Evolutionary conservation across 2,113 vertebrate genomes (phyloP).

Genomic region (Erythrocercus mccallii): DNA sequence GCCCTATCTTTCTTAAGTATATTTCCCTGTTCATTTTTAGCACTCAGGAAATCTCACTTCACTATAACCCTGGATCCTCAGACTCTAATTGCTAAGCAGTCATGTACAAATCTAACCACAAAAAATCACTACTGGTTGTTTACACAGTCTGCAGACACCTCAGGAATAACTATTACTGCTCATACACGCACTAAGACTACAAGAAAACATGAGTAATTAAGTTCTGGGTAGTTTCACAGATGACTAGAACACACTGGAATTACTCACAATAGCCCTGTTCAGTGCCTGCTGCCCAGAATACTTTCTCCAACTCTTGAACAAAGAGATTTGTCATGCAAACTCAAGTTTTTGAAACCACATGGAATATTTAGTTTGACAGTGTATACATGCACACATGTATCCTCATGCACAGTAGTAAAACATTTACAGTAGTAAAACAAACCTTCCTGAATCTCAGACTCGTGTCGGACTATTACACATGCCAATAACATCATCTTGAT

Average conservation of each 20-base stretch:
- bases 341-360: neutral
- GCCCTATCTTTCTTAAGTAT: neutral
- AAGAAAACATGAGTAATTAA: conserved; percentile 15
- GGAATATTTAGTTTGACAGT: neutral
- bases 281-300: neutral
- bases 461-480: neutral
- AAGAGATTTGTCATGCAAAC: neutral
- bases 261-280: neutral
- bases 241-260: accelerated
- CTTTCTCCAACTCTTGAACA: neutral
- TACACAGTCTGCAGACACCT: neutral
- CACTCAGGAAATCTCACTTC: neutral
- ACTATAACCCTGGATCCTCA: neutral
- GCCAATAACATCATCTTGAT: neutral
- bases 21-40: neutral
- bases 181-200: neutral
- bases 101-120: neutral
- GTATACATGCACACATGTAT: neutral
- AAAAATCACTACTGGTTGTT: conserved; percentile 5
- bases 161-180: neutral
- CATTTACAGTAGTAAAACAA: neutral
- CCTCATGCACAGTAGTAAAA: neutral
- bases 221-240: neutral
- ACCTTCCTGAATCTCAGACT: neutral
- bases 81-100: neutral